Evolutionary conservation across 2,113 vertebrate species (phyloP), one percentile per base, ranked within the genome.

Genomic region (Rhabdornis inornatus): DNA sequence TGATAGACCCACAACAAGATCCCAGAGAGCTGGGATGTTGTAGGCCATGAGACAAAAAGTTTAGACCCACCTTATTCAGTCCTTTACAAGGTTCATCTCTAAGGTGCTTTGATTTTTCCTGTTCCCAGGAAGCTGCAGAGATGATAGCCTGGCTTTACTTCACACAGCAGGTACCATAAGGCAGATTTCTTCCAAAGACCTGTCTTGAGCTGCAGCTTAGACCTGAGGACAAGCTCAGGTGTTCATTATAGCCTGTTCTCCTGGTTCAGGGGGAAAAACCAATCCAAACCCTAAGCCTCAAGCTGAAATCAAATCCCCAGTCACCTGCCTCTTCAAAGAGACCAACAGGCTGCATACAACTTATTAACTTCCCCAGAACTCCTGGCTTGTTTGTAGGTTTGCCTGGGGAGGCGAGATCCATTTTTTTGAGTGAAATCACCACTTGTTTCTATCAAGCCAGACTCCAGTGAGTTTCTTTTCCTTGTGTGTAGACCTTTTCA

Each of bases 181-280:
- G 24, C 45, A 83, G 20, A 35, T 22, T 42, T 15, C 40, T 76
- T 68, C 57, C 44, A 90, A 25, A 83, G 30, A 49, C 31, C 25
- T 68, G 44, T 21, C 69, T 44, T 56, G 24, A 72, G 37, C 57
- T 60, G 70, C 49, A 31, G 65, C 49, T 76, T 44, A 72, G 71
- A 77, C 39, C 71, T 90, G 47, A 65, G 72, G 55, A 63, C 31
- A 70, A 45, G n/a, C 63, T 87, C 10, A 2, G 19, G 33, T 69
- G 9, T 22, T 95, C 79, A 55, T 50, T 63, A 83, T 10, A 95
- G 64, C 68, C 55, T 70, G 79, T 95, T 93, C 83, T 95, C 76
- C 88, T 93, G 28, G 83, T 79, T 90, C 47, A 33, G 55, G 47
- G 70, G 50, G 40, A 20, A 86, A 70, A 89, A 50, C 0, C 27